Evolutionary conservation across 2,888 invertebrate genomes (phyloP).

Genomic region (Ectemnius continuus): DNA sequence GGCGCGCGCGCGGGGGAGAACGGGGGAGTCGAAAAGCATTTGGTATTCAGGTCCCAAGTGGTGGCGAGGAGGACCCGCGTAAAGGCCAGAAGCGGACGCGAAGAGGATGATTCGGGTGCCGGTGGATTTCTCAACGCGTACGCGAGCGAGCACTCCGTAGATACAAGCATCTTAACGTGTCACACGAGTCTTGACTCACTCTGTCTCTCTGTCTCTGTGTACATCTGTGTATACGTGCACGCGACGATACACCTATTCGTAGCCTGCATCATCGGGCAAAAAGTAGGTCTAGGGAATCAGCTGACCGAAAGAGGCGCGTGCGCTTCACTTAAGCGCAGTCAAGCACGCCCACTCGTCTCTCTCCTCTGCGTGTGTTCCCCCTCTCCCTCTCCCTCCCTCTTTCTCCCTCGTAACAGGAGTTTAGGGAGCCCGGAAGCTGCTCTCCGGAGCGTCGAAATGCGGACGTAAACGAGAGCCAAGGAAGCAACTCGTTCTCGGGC

Average conservation of each 20-base stretch:
- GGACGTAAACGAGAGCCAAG: no score
- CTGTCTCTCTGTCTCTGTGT: neutral
- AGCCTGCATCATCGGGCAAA: conserved; percentile 65
- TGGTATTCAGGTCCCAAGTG: conserved; percentile 26
- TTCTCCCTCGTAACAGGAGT: neutral
- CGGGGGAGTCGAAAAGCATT: neutral
- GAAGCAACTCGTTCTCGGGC: neutral
- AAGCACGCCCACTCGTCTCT: conserved; percentile 54
- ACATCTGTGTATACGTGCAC: conserved; percentile 12
- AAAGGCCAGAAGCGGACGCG: conserved; percentile 54
- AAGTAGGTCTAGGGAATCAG: conserved; percentile 76
- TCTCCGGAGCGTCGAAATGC: neutral
- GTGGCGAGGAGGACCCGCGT: conserved; percentile 38
- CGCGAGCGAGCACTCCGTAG: conserved; percentile 24
- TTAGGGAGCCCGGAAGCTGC: neutral
- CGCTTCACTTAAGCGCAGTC: conserved; percentile 51
- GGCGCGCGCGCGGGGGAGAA: no score
- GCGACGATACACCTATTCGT: conserved; percentile 49
- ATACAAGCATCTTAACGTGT: no score
- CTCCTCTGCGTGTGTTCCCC: no score
- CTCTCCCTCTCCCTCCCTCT: no score
- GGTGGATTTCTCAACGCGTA: conserved; percentile 51
- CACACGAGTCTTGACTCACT: no score
- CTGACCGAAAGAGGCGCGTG: conserved; percentile 68
- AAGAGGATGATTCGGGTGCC: conserved; percentile 63